These are phyloP conservation scores for Beaufortia kweichowensis DNA, from an alignment of 2,113 vertebrate species.

Conservation along the genomic window DNA sequence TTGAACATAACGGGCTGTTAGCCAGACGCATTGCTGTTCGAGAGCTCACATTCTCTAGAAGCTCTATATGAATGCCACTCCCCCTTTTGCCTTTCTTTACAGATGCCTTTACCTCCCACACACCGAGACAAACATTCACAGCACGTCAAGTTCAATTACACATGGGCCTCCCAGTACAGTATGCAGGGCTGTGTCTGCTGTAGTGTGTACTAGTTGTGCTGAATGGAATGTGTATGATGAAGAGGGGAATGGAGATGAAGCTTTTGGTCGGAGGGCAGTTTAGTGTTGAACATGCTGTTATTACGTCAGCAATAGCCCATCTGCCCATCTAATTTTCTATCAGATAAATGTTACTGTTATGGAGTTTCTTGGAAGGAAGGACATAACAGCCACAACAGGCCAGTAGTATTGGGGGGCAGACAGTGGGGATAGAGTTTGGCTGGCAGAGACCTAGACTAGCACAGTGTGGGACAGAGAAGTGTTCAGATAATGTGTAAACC, in stretches of 20 bases:
- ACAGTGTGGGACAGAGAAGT: constrained; percentile 65
- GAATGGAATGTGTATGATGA: constrained; percentile 65
- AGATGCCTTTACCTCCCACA: constrained; percentile 13
- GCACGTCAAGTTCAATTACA: constrained; percentile 50
- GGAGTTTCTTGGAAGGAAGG: too few species aligned
- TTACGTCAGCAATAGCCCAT: too few species aligned
- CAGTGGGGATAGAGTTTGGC: constrained; percentile 49
- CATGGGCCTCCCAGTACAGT: constrained; percentile 18
- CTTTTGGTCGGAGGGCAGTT: background rate
- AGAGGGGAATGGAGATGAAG: constrained; percentile 47
- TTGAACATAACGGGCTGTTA: constrained; percentile 28
- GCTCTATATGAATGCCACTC: background rate
- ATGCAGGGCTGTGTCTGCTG: constrained; percentile 26
- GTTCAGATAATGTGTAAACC: constrained; percentile 70
- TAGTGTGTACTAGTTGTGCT: constrained; percentile 53
- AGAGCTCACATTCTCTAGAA: background rate
- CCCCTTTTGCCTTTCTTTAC: background rate
- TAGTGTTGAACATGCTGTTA: constrained; percentile 5
- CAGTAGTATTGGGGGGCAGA: background rate
- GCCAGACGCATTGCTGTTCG: constrained; percentile 29
- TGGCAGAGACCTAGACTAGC: constrained; percentile 66
- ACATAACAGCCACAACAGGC: too few species aligned
- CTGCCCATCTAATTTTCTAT: too few species aligned
- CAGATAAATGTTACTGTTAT: too few species aligned
- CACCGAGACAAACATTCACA: constrained; percentile 32